phyloP scores from a whole-genome alignment of 2,113 vertebrate genomes.

The Cyanoderma ruficeps region DNA sequence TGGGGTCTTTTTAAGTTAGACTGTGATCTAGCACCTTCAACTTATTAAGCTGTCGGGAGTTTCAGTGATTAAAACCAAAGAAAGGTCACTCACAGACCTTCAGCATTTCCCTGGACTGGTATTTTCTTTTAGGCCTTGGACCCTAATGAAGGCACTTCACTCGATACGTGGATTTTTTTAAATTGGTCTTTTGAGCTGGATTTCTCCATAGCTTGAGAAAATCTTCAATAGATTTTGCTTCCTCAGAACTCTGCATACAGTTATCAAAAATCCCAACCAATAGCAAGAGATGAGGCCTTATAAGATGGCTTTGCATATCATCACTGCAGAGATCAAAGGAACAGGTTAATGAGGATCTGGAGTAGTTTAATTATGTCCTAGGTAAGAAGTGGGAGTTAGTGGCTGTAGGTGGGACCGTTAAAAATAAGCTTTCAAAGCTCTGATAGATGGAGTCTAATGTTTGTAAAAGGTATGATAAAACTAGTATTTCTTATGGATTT shows the following conservation, averaged over 20 bases:
- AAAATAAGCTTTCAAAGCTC: conserved; percentile 84
- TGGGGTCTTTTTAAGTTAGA: conserved; percentile 97
- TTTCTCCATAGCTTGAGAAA: conserved; percentile 74
- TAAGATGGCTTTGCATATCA: conserved; percentile 86
- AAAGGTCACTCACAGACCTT: conserved; percentile 94
- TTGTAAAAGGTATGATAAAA: conserved; percentile 73
- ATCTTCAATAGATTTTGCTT: conserved; percentile 77
- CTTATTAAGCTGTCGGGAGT: conserved; percentile 98
- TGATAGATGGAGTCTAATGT: conserved; percentile 82
- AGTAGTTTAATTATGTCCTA: conserved; percentile 83
- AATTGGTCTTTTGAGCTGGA: conserved; percentile 83
- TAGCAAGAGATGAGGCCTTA: conserved; percentile 75
- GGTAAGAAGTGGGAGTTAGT: conserved; percentile 75
- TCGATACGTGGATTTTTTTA: conserved; percentile 81
- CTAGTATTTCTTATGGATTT: conserved; percentile 51
- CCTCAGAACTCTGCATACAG: conserved; percentile 79
- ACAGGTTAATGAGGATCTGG: conserved; percentile 83
- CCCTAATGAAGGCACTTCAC: conserved; percentile 89
- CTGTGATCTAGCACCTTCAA: conserved; percentile 96
- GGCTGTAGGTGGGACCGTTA: conserved; percentile 75
- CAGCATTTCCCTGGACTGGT: conserved; percentile 86
- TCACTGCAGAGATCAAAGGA: conserved; percentile 86
- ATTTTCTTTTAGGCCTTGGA: conserved; percentile 89
- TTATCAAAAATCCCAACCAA: conserved; percentile 81
- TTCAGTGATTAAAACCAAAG: conserved; percentile 99